These are phyloP conservation scores for Acleris holmiana DNA, from an alignment of 2,888 invertebrate genomes.

Conservation along the genomic window DNA sequence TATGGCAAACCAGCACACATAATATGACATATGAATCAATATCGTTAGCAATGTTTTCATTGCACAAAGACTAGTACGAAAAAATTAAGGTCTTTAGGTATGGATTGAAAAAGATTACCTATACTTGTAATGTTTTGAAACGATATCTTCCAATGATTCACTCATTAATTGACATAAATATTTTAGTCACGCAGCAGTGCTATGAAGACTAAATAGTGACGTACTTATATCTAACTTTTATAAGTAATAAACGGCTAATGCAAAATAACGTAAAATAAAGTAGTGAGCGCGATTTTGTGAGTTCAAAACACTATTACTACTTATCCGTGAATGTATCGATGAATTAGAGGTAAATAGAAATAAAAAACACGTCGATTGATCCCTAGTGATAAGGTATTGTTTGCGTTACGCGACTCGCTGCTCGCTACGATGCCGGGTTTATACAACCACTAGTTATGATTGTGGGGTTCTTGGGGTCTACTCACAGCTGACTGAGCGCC, in stretches of 20 bases:
- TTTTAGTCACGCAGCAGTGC: background rate
- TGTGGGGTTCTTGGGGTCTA: conserved; percentile 41
- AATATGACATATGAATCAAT: too few species aligned
- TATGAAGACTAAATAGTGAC: background rate
- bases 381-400: conserved; percentile 29
- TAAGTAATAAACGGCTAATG: too few species aligned
- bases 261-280: too few species aligned
- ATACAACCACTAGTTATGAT: conserved; percentile 5
- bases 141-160: background rate
- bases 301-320: too few species aligned
- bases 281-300: too few species aligned
- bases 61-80: too few species aligned
- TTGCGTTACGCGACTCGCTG: conserved; percentile 19
- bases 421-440: conserved; percentile 9
- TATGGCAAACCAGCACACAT: too few species aligned
- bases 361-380: conserved; percentile 9
- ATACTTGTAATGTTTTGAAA: background rate
- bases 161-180: background rate
- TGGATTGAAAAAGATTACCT: too few species aligned
- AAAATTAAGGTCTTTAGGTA: too few species aligned
- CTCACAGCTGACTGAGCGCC: conserved; percentile 71
- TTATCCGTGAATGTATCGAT: too few species aligned
- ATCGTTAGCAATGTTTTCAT: too few species aligned
- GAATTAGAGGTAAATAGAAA: conserved; percentile 3
- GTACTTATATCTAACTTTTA: too few species aligned